A percentile compares a stretch with the other conserved stretches of the same genome.
phyloP scores from a whole-genome alignment of 2,888 invertebrate genomes.

The Ormyrus pomaceus region DNA sequence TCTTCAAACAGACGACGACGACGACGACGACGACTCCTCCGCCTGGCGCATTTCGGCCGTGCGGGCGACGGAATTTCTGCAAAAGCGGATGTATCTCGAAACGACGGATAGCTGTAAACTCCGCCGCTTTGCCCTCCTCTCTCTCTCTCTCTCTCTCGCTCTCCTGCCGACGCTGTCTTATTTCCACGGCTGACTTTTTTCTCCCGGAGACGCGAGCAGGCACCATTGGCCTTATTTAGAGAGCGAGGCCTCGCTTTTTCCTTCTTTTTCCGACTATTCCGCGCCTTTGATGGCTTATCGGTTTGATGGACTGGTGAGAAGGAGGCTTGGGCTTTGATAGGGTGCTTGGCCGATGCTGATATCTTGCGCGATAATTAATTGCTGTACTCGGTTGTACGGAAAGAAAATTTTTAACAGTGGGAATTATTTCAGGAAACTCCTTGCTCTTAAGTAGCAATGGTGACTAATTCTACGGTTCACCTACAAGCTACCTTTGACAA shows the following conservation, averaged over 20 bases:
- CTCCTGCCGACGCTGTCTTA: conserved; percentile 46
- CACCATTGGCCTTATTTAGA: conserved; percentile 1
- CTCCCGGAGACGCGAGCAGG: too few relatives aligned
- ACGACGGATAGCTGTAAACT: conserved; percentile 67
- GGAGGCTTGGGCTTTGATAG: too few relatives aligned
- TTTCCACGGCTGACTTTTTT: conserved; percentile 23
- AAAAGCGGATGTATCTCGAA: conserved; percentile 53
- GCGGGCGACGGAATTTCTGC: conserved; percentile 61
- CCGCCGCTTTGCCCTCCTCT: conserved; percentile 42
- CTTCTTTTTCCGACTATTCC: not conserved
- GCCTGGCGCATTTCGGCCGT: conserved; percentile 67
- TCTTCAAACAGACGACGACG: conserved; percentile 69
- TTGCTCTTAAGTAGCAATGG: too few relatives aligned
- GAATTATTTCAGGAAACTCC: too few relatives aligned
- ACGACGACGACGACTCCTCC: conserved; percentile 56
- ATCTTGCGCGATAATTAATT: too few relatives aligned
- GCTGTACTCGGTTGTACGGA: too few relatives aligned
- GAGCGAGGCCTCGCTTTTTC: not conserved
- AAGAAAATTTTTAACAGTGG: too few relatives aligned
- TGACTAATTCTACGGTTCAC: too few relatives aligned
- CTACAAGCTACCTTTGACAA: too few relatives aligned
- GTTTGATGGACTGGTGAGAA: too few relatives aligned
- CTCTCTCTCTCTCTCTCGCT: not conserved
- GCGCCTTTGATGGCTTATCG: too few relatives aligned
- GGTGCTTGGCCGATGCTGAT: too few relatives aligned